Base-by-base conservation (phyloP, 2,797 vertebrate species). In the Chiroxiphia lanceolata region DNA sequence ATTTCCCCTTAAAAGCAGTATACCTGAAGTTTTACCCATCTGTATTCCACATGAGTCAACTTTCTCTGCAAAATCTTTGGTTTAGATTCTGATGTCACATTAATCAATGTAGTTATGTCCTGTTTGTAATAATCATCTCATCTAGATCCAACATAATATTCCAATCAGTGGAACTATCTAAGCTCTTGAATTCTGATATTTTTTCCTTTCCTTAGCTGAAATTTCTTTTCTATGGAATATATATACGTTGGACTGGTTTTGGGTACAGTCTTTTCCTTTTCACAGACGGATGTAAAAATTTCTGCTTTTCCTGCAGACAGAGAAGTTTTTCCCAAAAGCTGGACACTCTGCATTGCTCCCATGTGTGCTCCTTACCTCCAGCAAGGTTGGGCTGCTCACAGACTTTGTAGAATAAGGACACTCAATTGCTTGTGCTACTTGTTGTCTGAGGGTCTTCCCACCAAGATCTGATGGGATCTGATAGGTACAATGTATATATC, bases 141-240 rank as follows among this genome's bases (percentile, higher is more conserved):
- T 82, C 74, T 93, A 78, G 93, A 77, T 89, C 61, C 51, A 85
- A 72, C 22, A 14, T 84, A 90, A 79, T 92, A 84, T 82, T 90
- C 47, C 67, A 82, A 75, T 70, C 59, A 63, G 54, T 40, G 38
- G 31, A 84, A 89, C 64, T 77, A 85, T 50, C n/a, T 64, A 91
- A 48, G 51, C 18, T 92, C 79, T 91, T 87, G 84, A 91, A 77
- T 83, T 80, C 51, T 64, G 71, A 22, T 84, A 21, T 47, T 56
- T 91, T 94, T 91, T 80, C 54, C 67, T 75, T 82, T 79, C 70
- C 10, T 2, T 64, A 36, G 56, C 44, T 15, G 53, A 77, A 94
- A 31, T 61, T 60, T 93, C 22, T 54, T 84, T 70, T 79, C 34
- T 87, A 82, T 3, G 1, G 27, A 69, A 82, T 90, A 40, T 40